Evolutionary conservation across 2,797 vertebrate genomes (phyloP).

Genomic region (Gila robusta): DNA sequence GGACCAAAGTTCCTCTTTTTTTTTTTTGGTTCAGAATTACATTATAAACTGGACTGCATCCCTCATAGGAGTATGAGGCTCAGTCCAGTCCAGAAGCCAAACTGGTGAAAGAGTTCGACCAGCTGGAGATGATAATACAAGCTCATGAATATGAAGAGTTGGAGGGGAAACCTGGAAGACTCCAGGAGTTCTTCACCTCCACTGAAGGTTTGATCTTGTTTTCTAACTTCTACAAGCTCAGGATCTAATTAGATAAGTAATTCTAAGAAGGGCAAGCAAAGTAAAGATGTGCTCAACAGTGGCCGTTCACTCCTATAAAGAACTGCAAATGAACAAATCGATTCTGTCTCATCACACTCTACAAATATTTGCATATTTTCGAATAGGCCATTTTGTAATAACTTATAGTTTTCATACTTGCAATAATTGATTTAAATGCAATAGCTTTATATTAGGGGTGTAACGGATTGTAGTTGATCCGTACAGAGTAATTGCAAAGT

Average conservation of each 20-base stretch:
- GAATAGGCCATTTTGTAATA: neutral
- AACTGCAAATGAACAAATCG: neutral
- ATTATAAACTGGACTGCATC: neutral
- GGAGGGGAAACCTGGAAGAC: conserved; percentile 87
- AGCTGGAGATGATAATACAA: conserved; percentile 96
- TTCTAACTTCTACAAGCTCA: neutral
- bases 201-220: conserved; percentile 81
- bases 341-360: neutral
- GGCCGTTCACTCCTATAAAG: neutral
- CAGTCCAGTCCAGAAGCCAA: conserved; percentile 88
- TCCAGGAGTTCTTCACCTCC: conserved; percentile 96
- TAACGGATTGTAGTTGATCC: neutral
- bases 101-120: conserved; percentile 95
- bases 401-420: neutral
- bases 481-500: neutral
- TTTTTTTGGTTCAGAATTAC: neutral
- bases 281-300: neutral
- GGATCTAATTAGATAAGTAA: neutral
- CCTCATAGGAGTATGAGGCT: conserved; percentile 89
- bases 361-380: neutral
- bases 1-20: neutral
- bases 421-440: neutral
- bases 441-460: neutral
- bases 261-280: neutral
- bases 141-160: conserved; percentile 94